Percentiles rank a stretch among this genome's conserved stretches.
Conservation (phyloP, 2,888 invertebrate genomes). For the Ornithoptera priamus region DNA sequence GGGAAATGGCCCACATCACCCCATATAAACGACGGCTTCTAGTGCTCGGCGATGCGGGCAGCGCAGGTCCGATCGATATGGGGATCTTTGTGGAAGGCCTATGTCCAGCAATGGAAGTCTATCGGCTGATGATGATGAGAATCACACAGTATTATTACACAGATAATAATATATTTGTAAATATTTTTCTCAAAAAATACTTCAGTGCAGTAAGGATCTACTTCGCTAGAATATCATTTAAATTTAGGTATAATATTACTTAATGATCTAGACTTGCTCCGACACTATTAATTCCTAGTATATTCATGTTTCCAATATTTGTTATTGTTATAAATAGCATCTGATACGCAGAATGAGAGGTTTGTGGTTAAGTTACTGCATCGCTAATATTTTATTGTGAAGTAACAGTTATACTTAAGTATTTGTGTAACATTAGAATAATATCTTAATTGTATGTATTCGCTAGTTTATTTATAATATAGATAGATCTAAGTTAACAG, state of each 20-base stretch:
- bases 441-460: too few relatives aligned
- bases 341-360: neutral
- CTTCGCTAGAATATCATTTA: constrained; percentile 18
- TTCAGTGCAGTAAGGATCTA: neutral
- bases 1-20: too few relatives aligned
- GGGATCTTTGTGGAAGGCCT: too few relatives aligned
- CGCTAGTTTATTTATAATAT: too few relatives aligned
- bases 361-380: neutral
- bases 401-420: neutral
- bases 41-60: too few relatives aligned
- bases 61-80: too few relatives aligned
- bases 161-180: neutral
- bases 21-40: too few relatives aligned
- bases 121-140: too few relatives aligned
- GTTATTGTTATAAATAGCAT: neutral
- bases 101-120: too few relatives aligned
- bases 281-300: neutral
- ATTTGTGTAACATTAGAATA: too few relatives aligned
- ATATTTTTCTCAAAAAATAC: neutral
- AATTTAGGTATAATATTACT: constrained; percentile 9
- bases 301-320: neutral
- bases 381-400: neutral
- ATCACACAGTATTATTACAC: neutral
- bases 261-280: constrained; percentile 9
- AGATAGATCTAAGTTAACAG: too few relatives aligned